Conservation (phyloP, 2,888 invertebrate species). For the Elysia crispata region DNA sequence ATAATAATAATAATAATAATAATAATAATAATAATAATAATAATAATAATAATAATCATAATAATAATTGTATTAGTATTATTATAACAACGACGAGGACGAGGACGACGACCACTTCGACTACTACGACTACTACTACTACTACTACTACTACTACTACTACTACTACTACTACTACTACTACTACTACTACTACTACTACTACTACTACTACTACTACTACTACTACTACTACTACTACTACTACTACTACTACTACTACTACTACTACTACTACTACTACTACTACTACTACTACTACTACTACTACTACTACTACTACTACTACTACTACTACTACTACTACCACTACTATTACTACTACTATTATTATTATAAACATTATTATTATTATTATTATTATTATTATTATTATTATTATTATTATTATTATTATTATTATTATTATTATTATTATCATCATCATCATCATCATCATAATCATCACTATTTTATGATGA, state of each 20-base stretch:
- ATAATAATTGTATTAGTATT: too few species aligned
- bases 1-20: too few species aligned
- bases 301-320: constrained; percentile 36
- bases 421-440: background rate
- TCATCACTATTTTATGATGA: too few species aligned
- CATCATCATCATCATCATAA: too few species aligned
- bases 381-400: too few species aligned
- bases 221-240: constrained; percentile 23
- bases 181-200: constrained; percentile 26
- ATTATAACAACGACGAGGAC: background rate
- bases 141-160: constrained; percentile 31
- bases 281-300: constrained; percentile 28
- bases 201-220: constrained; percentile 17
- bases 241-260: constrained; percentile 23
- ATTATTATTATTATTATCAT: too few species aligned
- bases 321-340: constrained; percentile 33
- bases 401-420: background rate
- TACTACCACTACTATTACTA: constrained; percentile 22
- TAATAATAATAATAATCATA: too few species aligned
- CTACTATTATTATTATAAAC: constrained; percentile 11
- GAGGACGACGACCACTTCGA: background rate
- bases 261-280: constrained; percentile 24
- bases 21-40: too few species aligned
- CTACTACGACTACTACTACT: too few species aligned
- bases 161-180: constrained; percentile 19